These are phyloP conservation scores for Pheosia gnoma DNA, from an alignment of 2,888 invertebrate genomes.

Conservation along the genomic window DNA sequence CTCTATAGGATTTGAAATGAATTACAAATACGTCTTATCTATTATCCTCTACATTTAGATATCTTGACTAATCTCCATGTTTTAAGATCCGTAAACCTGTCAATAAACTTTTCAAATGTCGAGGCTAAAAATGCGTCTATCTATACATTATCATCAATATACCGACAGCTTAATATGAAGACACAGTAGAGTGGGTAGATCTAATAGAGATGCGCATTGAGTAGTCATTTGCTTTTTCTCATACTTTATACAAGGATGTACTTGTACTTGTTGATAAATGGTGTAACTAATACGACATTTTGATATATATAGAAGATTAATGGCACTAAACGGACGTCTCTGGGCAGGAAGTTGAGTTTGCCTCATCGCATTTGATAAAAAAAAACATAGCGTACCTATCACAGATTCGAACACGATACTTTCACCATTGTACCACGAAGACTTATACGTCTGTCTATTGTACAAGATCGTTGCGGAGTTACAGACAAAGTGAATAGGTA, in stretches of 20 bases:
- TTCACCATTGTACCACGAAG: conserved; percentile 1
- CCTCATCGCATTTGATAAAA: background rate
- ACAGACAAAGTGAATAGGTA: too few species aligned
- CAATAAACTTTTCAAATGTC: conserved; percentile 44
- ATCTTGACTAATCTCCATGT: conserved; percentile 18
- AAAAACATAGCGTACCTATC: conserved; percentile 4
- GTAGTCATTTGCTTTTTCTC: too few species aligned
- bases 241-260: too few species aligned
- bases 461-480: conserved; percentile 3
- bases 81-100: conserved; percentile 43
- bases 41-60: background rate
- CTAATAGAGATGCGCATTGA: background rate
- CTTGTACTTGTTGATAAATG: too few species aligned
- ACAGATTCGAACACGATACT: conserved; percentile 3
- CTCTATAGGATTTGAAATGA: background rate
- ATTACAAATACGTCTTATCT: background rate
- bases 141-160: background rate
- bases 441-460: too few species aligned
- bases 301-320: background rate
- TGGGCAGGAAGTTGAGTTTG: background rate
- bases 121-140: conserved; percentile 32
- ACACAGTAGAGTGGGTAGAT: background rate
- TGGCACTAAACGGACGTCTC: background rate
- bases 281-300: too few species aligned
- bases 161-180: background rate